These are phyloP conservation scores for Ceuthmochares aereus DNA, from an alignment of 2,113 vertebrate genomes.

Conservation along the genomic window DNA sequence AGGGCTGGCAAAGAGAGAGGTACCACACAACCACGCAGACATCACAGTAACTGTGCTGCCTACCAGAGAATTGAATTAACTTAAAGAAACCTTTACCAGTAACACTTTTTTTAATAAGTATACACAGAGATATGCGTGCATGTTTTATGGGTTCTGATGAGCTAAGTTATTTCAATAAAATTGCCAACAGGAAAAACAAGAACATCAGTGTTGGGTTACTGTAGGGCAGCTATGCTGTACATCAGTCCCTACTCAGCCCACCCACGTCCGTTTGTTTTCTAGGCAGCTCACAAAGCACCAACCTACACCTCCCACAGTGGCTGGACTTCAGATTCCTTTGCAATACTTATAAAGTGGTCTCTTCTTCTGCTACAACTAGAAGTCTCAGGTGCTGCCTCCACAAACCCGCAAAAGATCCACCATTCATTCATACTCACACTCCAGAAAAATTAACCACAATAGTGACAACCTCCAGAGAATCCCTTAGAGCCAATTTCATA, in stretches of 20 bases:
- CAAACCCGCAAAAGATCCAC: background rate
- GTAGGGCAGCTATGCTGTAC: background rate
- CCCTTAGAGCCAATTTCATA: background rate
- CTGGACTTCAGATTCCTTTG: background rate
- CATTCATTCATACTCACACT: background rate
- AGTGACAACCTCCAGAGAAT: background rate
- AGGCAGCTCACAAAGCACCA: background rate
- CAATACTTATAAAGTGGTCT: background rate
- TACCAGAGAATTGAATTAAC: slow-evolving; percentile 42
- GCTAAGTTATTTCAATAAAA: slow-evolving; percentile 1
- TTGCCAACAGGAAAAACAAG: background rate
- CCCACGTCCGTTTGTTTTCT: slow-evolving; percentile 12
- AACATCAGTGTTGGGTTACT: background rate
- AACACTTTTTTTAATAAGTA: background rate
- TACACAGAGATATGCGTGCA: accelerated
- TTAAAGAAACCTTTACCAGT: background rate
- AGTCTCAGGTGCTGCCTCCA: background rate
- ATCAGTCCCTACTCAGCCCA: background rate
- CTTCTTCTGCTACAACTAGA: background rate
- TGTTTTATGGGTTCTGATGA: background rate
- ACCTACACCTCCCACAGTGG: background rate
- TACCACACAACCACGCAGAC: slow-evolving; percentile 46
- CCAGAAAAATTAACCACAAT: background rate
- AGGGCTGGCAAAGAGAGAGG: slow-evolving; percentile 2
- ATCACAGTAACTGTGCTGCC: slow-evolving; percentile 27